These are phyloP conservation scores for Coptodon rendalli DNA, from an alignment of 2,113 vertebrate species.

Conservation along the genomic window DNA sequence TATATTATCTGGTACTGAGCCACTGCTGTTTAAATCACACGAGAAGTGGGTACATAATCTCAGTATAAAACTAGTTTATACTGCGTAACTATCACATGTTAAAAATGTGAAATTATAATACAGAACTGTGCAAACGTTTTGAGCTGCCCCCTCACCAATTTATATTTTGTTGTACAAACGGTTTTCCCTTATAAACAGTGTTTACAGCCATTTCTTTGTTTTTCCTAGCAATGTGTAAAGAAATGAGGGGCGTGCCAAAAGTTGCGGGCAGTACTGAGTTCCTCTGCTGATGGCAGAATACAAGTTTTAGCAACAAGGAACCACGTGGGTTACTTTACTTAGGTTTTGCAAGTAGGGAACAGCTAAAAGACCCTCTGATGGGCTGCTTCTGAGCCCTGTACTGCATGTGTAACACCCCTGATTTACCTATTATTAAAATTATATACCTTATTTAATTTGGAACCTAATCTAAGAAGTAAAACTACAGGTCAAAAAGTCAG, in stretches of 20 bases:
- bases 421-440: background rate
- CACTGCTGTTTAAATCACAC: background rate
- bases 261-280: background rate
- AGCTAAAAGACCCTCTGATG: background rate
- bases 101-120: background rate
- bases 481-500: background rate
- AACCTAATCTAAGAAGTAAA: background rate
- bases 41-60: background rate
- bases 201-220: background rate
- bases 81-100: background rate
- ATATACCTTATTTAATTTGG: background rate
- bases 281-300: background rate
- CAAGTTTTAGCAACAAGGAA: background rate
- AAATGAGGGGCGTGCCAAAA: background rate
- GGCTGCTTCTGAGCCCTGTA: background rate
- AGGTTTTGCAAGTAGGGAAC: rapidly evolving
- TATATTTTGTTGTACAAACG: background rate
- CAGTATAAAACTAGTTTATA: background rate
- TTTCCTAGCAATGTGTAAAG: background rate
- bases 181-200: rapidly evolving
- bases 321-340: background rate
- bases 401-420: background rate
- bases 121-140: background rate
- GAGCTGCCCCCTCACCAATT: background rate
- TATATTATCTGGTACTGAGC: background rate